Percentiles rank a stretch among this genome's conserved stretches.
These are phyloP conservation scores for Lipophrys pholis DNA, from an alignment of 2,113 vertebrate genomes.

Conservation along the genomic window DNA sequence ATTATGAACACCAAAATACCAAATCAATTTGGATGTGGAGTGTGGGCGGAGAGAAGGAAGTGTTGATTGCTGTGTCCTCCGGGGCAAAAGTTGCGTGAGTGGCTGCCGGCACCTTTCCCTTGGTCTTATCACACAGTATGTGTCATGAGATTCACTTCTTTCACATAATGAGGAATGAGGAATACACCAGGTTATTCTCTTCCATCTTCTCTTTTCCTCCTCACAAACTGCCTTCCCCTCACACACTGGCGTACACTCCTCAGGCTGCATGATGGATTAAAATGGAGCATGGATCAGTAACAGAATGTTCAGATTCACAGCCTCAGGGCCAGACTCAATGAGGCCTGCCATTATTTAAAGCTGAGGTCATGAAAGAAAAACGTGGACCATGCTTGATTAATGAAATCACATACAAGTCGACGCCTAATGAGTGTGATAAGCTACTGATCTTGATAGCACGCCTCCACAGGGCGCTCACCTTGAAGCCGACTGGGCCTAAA, in stretches of 20 bases:
- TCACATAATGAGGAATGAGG: conserved; percentile 39
- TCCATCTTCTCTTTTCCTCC: conserved; percentile 7
- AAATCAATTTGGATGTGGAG: conserved; percentile 18
- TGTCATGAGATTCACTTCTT: conserved; percentile 3
- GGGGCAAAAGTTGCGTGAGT: conserved; percentile 15
- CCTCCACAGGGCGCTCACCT: conserved; percentile 11
- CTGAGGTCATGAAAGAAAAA: conserved; percentile 43
- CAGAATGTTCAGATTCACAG: conserved; percentile 39
- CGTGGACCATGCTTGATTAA: conserved; percentile 32
- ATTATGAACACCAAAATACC: conserved; percentile 46
- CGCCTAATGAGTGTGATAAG: conserved; percentile 54
- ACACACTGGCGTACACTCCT: conserved; percentile 14
- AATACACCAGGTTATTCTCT: conserved; percentile 38
- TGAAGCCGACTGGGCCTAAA: conserved; percentile 34
- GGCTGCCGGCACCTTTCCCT: neutral
- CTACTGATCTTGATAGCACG: conserved; percentile 42
- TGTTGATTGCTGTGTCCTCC: conserved; percentile 1
- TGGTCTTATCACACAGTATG: neutral
- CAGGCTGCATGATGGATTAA: conserved; percentile 60
- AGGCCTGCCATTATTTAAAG: conserved; percentile 52
- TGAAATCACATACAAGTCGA: conserved; percentile 37
- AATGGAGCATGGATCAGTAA: conserved; percentile 52
- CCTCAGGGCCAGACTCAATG: conserved; percentile 37
- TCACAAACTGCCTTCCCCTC: conserved; percentile 4
- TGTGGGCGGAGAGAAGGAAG: neutral